A percentile compares a stretch with the other conserved stretches of the same genome.
Conservation (phyloP, 37 sponge, comb jelly and placozoan species). For the Eunapius fragilis region DNA sequence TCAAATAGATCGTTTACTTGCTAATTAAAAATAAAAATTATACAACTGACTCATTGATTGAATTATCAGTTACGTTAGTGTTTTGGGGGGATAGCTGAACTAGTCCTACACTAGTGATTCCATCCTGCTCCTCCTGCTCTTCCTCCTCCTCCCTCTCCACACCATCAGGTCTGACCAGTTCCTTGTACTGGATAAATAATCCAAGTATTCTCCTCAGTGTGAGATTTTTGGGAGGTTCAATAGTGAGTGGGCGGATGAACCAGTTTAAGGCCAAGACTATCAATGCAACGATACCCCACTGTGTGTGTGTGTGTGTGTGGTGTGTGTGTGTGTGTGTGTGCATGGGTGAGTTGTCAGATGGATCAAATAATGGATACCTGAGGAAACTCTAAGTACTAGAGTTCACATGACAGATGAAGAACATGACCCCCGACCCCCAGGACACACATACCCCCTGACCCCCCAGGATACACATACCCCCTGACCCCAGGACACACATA, state of each 20-base stretch:
- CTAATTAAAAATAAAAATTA: neutral
- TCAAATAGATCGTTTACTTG: too few species aligned
- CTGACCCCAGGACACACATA: neutral
- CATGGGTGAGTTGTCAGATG: neutral
- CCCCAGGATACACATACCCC: neutral
- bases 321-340: neutral
- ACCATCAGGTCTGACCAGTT: neutral
- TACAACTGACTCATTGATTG: neutral
- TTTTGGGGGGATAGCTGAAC: neutral
- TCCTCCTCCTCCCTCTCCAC: neutral
- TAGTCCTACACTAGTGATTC: neutral
- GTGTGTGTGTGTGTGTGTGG: conserved; percentile 21
- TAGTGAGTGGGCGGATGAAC: conserved; percentile 61
- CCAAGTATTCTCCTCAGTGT: conserved; percentile 6
- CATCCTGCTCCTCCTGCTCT: neutral
- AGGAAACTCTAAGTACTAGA: too few species aligned
- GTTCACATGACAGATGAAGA: too few species aligned
- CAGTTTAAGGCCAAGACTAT: conserved; percentile 65
- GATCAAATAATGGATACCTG: too few species aligned
- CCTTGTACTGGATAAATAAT: conserved; percentile 9
- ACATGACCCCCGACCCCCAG: too few species aligned
- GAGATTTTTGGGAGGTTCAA: conserved; percentile 12
- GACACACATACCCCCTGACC: too few species aligned
- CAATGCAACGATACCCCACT: conserved; percentile 65
- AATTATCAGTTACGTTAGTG: neutral